phyloP scores from a whole-genome alignment of 2,797 vertebrate genomes.

The Sebastes hubbsi region DNA sequence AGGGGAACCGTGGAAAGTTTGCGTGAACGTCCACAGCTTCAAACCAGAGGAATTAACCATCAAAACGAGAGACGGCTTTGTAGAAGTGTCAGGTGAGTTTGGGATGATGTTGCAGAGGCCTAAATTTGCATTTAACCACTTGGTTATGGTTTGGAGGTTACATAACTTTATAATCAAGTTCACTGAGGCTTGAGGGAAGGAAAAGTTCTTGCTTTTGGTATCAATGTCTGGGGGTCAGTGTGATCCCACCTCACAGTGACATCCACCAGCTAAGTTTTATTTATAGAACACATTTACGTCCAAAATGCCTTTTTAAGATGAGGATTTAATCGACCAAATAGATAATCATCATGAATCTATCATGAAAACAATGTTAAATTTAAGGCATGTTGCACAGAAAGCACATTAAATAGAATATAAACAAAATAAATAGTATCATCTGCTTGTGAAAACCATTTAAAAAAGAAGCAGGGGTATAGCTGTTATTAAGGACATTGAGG shows the following conservation, averaged over 20 bases:
- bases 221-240: not conserved
- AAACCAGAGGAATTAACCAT: constrained; percentile 92
- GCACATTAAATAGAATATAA: not conserved
- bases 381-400: not conserved
- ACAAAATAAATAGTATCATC: not conserved
- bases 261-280: not conserved
- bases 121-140: not conserved
- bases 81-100: constrained; percentile 96
- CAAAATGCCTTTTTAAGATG: not conserved
- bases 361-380: not conserved
- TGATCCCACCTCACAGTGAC: not conserved
- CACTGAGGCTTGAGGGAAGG: not conserved
- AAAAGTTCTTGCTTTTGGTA: not conserved
- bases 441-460: not conserved
- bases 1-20: constrained; percentile 97
- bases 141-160: not conserved
- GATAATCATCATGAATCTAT: too few species aligned
- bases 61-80: constrained; percentile 95
- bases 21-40: constrained; percentile 98
- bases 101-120: too few species aligned
- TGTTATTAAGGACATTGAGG: not conserved
- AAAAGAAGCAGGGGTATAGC: not conserved
- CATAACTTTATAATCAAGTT: not conserved
- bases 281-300: not conserved
- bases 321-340: not conserved